Conservation (phyloP, 2,888 invertebrate genomes). For the Nomada ruficornis region DNA sequence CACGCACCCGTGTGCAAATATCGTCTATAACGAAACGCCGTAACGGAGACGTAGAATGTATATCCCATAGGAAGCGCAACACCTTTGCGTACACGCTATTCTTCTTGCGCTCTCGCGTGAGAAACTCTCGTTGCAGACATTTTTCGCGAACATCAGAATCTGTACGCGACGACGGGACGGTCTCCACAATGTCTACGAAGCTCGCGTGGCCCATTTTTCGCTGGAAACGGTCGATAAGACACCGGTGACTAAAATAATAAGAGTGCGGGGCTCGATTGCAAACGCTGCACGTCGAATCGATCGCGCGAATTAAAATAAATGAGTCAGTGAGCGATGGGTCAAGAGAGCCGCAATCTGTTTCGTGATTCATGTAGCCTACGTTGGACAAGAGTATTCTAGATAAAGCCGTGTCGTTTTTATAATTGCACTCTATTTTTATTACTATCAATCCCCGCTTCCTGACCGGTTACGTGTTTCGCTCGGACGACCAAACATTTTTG, state of each 20-base stretch:
- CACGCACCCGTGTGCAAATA: background rate
- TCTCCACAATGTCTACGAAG: background rate
- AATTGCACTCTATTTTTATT: conserved; percentile 46
- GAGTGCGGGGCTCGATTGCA: background rate
- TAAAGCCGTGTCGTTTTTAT: conserved; percentile 36
- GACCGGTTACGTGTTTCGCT: conserved; percentile 12
- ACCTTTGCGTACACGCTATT: no score
- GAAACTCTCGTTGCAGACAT: no score
- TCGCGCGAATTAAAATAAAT: conserved; percentile 43
- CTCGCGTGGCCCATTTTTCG: background rate
- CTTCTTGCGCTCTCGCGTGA: no score
- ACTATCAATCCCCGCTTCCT: conserved; percentile 57
- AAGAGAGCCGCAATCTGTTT: conserved; percentile 12
- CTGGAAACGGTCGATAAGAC: background rate
- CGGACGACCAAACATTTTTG: background rate
- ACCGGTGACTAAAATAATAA: background rate
- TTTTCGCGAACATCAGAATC: no score
- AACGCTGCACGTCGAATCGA: conserved; percentile 11
- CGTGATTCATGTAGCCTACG: conserved; percentile 43
- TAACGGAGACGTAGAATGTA: no score
- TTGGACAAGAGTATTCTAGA: conserved; percentile 5
- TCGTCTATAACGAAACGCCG: no score
- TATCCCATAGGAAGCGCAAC: no score
- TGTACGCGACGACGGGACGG: no score
- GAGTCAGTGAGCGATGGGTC: conserved; percentile 32